These are phyloP conservation scores for Chrysolina americana DNA, from an alignment of 2,888 invertebrate genomes.

Conservation along the genomic window DNA sequence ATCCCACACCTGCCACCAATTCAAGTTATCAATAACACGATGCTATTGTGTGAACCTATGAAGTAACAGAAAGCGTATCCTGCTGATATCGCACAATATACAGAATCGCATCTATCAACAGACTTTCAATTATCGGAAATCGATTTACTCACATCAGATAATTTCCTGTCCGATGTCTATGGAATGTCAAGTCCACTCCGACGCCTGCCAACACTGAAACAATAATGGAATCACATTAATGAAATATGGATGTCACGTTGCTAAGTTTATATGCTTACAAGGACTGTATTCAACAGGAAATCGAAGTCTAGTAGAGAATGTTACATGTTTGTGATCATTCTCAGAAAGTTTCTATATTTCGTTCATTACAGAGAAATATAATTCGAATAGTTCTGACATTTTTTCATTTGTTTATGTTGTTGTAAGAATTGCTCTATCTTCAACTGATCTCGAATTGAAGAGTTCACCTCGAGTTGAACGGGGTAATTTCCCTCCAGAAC, in stretches of 20 bases:
- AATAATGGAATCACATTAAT: constrained; percentile 31
- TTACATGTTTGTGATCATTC: no score
- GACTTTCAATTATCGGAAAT: not conserved
- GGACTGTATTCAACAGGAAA: no score
- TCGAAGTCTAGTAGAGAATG: no score
- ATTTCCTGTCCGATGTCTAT: constrained; percentile 74
- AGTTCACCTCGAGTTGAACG: no score
- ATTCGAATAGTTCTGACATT: no score
- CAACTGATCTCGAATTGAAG: no score
- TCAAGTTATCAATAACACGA: not conserved
- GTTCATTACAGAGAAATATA: no score
- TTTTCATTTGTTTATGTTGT: no score
- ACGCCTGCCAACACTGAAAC: constrained; percentile 77
- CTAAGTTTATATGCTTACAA: no score
- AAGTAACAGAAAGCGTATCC: not conserved
- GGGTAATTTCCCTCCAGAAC: no score
- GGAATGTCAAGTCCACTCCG: constrained; percentile 76
- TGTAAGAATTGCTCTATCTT: no score
- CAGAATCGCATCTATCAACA: not conserved
- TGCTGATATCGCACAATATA: not conserved
- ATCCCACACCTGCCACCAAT: not conserved
- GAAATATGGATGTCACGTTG: not conserved
- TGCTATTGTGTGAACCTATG: not conserved
- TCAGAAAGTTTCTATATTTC: no score
- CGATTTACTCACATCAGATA: constrained; percentile 75